Evolutionary conservation across 2,888 invertebrate species (phyloP).

Genomic region (Candidula unifasciata): DNA sequence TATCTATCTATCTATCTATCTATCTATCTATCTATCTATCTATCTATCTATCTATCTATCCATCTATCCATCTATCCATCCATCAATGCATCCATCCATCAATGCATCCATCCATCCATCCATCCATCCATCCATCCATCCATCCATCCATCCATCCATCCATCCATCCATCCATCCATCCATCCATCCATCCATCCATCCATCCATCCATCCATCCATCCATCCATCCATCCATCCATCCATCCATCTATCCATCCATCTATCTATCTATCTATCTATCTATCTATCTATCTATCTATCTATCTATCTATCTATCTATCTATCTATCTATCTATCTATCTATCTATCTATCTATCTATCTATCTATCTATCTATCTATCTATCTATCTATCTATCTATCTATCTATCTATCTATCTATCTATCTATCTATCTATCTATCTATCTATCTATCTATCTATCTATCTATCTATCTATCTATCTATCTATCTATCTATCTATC

Average conservation of each 20-base stretch:
- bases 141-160: conserved; percentile 8
- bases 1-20: not conserved
- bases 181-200: too few species aligned
- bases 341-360: conserved; percentile 8
- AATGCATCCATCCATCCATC: conserved; percentile 2
- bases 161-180: conserved; percentile 6
- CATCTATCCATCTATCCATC: too few species aligned
- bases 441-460: too few species aligned
- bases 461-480: too few species aligned
- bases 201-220: too few species aligned
- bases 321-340: conserved; percentile 8
- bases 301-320: conserved; percentile 8
- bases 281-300: conserved; percentile 8
- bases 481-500: too few species aligned
- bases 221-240: too few species aligned
- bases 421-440: too few species aligned
- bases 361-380: conserved; percentile 3
- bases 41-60: too few species aligned
- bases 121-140: conserved; percentile 8
- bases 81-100: too few species aligned
- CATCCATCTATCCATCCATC: too few species aligned
- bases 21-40: not conserved
- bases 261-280: not conserved
- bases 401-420: too few species aligned
- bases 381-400: not conserved